Base-by-base conservation (phyloP, 2,888 invertebrate genomes). In the Tanypteryx hageni region DNA sequence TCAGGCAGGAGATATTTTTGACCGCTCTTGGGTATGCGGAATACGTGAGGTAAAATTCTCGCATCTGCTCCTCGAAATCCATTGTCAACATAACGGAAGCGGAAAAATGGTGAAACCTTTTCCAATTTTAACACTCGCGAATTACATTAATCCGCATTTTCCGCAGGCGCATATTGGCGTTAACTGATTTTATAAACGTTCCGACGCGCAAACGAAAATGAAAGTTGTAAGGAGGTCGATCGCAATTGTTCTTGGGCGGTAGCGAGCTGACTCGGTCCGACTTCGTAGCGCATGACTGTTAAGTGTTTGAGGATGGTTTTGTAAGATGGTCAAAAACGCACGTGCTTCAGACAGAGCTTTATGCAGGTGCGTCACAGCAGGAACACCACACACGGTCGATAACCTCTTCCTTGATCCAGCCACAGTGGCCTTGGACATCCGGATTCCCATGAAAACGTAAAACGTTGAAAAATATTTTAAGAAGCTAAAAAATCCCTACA, bases 371-470 rank as follows among this genome's bases (percentile, higher is more conserved):
- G 59, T 85, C 57, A 61, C 86, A 59, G 27, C 86, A 58, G 86
- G 59, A 61, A 61, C 59, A 61, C 27, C 85, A 59, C 61, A 61
- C 27, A 14, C 58, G 86, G 86, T 86, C 59, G 61, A 61, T 86
- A 59, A 86, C 86, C 86, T 61, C 86, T 59, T 27, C 27, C 27
- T 16, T 14, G 86, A 86, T 58, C 58, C 31, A 16, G 59, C 16
- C 86, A 31, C 5, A 61, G 61, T 31, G 86, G 13, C 86, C 86
- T 86, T 86, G 86, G 85, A 68, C n/a, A 68, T n/a, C 9, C 13
- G 22, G 76, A 27, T 11, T 76, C 76, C 22, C 11, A 76, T 22
- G 22, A 76, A 76, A 76, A 76, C 27, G 27, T 76, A 5, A 44
- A 5, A 5, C 5, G 44, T 3, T 44, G 44, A 5, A 44, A 44